Conservation (phyloP, 2,888 invertebrate genomes). For the Syritta pipiens region DNA sequence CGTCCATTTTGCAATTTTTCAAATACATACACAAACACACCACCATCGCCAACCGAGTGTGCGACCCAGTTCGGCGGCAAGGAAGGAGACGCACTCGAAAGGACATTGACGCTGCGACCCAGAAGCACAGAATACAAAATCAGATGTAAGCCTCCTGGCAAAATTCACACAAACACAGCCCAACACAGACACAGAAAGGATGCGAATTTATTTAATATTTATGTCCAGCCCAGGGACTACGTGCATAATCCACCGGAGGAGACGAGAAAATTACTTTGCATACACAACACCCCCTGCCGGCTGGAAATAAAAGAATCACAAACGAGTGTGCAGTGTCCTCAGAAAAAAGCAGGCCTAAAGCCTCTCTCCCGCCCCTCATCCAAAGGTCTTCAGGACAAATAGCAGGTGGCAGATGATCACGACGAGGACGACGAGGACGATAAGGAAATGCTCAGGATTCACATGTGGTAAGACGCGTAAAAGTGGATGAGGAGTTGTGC, state of each 20-base stretch:
- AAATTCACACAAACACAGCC: background rate
- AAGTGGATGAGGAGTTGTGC: conserved; percentile 28
- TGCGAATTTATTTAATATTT: conserved; percentile 60
- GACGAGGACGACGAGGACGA: too few relatives aligned
- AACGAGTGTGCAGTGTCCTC: conserved; percentile 23
- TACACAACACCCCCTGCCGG: conserved; percentile 43
- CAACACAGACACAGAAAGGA: conserved; percentile 4
- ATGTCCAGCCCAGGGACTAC: conserved; percentile 48
- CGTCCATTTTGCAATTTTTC: conserved; percentile 12
- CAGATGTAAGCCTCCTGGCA: conserved; percentile 40
- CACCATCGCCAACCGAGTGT: too few relatives aligned
- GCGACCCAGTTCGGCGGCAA: conserved; percentile 49
- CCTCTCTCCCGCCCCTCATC: background rate
- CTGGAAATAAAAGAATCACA: conserved; percentile 1
- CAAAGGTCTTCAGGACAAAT: conserved; percentile 15
- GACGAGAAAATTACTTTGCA: conserved; percentile 56
- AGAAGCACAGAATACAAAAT: conserved; percentile 58
- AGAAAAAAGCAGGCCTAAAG: conserved; percentile 14
- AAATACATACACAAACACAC: conserved; percentile 21
- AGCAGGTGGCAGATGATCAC: conserved; percentile 20
- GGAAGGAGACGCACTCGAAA: conserved; percentile 48
- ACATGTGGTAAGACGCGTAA: conserved; percentile 42
- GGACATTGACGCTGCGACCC: conserved; percentile 63
- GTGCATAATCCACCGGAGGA: conserved; percentile 41
- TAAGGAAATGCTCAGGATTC: conserved; percentile 38